Base-by-base conservation (phyloP, 2,113 vertebrate species). In the Gallinago paraguaiae region DNA sequence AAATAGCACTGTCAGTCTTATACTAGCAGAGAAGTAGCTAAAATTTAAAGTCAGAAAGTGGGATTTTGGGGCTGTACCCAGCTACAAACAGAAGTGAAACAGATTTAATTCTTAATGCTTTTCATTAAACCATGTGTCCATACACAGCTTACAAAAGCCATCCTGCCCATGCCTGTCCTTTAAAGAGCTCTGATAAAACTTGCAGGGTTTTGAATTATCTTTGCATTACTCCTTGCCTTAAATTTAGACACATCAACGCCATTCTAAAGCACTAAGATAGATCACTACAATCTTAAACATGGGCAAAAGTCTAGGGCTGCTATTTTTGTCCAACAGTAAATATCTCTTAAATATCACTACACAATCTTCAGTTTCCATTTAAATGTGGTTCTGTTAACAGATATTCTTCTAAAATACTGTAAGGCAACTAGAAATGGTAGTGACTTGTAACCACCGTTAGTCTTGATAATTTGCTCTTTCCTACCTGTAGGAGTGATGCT, bases 331-430 rank as follows among this genome's bases (percentile, higher is more conserved):
- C 76, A 56, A 56, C 24, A 45, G 10, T 64, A 96, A 95, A 78
- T 67, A 67, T 8, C 20, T 75, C 74, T 93, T 80, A 84, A 94
- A 64, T 79, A 79, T 37, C 77, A 33, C 71, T 78, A 31, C 61
- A 88, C 43, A 67, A 17, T 1, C 60, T 82, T 65, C 28, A 65
- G 46, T 82, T 83, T 89, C 90, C 53, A 75, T 94, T 94, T 90
- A 91, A 94, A 82, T 15, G 8, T 60, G 39, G 50, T 86, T 68
- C 60, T 96, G 41, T 59, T 92, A 60, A 43, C 82, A 84, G 78
- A 64, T 51, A 86, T 45, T 51, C 59, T 94, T 88, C 84, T 95
- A 82, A 90, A 96, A 85, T 78, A 92, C 76, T 61, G 11, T 19
- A 82, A 89, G 25, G 41, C 56, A 82, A 79, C 63, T 83, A 70